Evolutionary conservation across 2,888 invertebrate genomes (phyloP), one percentile per base, ranked within the genome.

Genomic region (Helobdella robusta): DNA sequence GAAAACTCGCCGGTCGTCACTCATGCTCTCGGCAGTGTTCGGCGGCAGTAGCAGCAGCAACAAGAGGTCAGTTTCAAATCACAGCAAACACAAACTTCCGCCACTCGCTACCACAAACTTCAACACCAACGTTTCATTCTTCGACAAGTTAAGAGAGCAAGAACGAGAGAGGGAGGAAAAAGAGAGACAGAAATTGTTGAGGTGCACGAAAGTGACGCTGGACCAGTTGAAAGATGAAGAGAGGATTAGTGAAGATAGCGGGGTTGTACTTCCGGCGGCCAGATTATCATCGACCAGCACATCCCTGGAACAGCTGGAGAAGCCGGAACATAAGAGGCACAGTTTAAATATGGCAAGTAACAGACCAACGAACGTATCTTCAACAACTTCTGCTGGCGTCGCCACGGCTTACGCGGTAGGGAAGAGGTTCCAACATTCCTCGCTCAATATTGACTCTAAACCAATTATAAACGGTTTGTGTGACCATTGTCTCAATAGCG

Each of bases 51-150:
- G 23, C 54, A 54, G 32, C 4, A 46, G 50, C 1, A 59, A 35
- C 25, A 59, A 34, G 15, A 59, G 36, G 8, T 28, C 18, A 25
- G 56, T 5, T 3, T 46, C 15, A 2, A 23, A 32, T n/a, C 32
- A 48, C 20, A 44, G 30, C 34, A 62, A 62, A 36, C 44, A 62
- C 62, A 46, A 32, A 4, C 48, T 20, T 8, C 20, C 48, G 8
- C 6, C 28, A 6, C 50, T 30, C n/a, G 30, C 56, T 6, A 32
- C 32, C 11, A n/a, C 56, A 6, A 62, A 28, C 44, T 50, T 62
- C 28, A 62, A 62, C 23, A 30, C 62, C 34, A 62, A 62, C 28
- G 50, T 32, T 32, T n/a, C 35, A 20, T 62, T 62, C 34, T 62
- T 62, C 46, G 28, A n/a, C 18, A 46, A 50, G 30, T 28, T 62